Evolutionary conservation across 2,797 vertebrate genomes (phyloP), one percentile per base, ranked within the genome.

Genomic region (Rhodeus uyekii): DNA sequence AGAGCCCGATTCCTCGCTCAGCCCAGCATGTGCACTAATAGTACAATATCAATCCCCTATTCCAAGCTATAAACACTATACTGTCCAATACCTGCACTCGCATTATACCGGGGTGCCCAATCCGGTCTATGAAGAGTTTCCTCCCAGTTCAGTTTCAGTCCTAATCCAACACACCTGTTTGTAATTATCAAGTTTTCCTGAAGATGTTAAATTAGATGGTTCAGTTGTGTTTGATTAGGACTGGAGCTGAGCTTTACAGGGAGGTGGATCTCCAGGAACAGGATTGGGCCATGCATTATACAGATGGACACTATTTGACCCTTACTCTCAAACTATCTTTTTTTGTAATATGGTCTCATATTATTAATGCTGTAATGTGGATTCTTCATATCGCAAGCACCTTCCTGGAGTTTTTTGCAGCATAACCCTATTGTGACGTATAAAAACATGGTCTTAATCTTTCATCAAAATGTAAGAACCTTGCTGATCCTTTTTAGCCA

Each of bases 1-100:
- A 95, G n/a, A 24, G 63, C 46, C 29, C 22, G 27, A 34, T 18
- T 46, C 14, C 58, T 22, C 19, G 24, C 39, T 32, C 22, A 74
- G 13, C 50, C 38, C 14, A 73, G 12, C 42, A 63, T 50, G 32
- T 38, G n/a, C 58, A 73, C 29, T 18, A 58, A 58, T 44, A 10
- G 19, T 16, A 8, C 7, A 34, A 48, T 60, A n/a, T 32, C 24
- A 79, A 67, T 24, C 3, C 78, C 22, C 3, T 29, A n/a, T 42
- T 8, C 44, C 16, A 61, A 76, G 65, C 29, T 8, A 64, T 50
- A 78, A 78, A 67, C 60, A 24, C 13, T 27, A 16, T 27, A 75
- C 9, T 24, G 12, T 64, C 19, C 14, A 46, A 55, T 55, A 55
- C n/a, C 50, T 53, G 50, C 22, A 53, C 50, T 53, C 4, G 12